Evolutionary conservation across 1,140 invertebrate species (phyloP).

Genomic region (Aphis craccivora): DNA sequence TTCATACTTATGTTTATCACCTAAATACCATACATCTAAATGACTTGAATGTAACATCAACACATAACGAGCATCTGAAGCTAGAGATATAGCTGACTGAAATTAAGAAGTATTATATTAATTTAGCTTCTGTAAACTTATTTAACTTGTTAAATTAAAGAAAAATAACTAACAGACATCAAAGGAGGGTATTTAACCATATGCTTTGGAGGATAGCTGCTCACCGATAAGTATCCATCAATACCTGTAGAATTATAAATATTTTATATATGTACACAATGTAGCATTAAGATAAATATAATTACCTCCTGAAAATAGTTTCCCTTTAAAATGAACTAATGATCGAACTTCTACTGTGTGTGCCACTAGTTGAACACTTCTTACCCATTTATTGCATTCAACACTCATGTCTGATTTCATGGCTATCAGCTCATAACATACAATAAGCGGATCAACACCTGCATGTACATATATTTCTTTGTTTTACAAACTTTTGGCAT

Average conservation of each 20-base stretch:
- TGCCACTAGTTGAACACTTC: conserved; percentile 76
- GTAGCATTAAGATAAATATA: not conserved
- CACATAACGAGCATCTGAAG: conserved; percentile 69
- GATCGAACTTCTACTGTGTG: conserved; percentile 86
- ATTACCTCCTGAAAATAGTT: conserved; percentile 78
- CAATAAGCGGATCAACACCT: conserved; percentile 82
- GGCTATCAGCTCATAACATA: conserved; percentile 71
- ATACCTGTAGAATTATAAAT: conserved; percentile 65
- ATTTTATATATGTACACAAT: not conserved
- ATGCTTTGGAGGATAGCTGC: conserved; percentile 71
- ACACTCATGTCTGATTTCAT: conserved; percentile 63
- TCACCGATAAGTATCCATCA: conserved; percentile 78
- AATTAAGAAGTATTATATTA: not conserved
- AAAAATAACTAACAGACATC: conserved; percentile 63
- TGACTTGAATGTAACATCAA: conserved; percentile 75
- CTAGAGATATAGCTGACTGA: conserved; percentile 69
- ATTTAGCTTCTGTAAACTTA: not conserved
- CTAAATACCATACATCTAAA: conserved; percentile 70
- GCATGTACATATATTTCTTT: no score
- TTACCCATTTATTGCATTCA: conserved; percentile 74
- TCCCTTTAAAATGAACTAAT: conserved; percentile 70
- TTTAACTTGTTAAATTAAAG: not conserved
- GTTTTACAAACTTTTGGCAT: no score
- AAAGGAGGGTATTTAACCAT: conserved; percentile 77
- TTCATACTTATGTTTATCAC: conserved; percentile 58